Conservation (phyloP, 1,140 invertebrate genomes). For the Zaprionus taronus region DNA sequence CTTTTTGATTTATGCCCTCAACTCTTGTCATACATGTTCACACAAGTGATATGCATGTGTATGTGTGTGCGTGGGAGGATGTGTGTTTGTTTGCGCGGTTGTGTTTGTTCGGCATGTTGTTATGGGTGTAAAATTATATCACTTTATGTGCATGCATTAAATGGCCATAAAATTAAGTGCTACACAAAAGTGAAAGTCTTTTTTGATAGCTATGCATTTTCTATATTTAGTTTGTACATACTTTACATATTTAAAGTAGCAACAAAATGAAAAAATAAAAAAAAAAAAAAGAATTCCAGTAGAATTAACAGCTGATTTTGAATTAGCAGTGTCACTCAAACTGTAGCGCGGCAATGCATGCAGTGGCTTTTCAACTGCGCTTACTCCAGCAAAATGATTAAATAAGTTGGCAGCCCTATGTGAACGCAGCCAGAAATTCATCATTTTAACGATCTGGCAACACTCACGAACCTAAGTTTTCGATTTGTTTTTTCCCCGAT, state of each 20-base stretch:
- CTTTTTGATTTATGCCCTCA: constrained; percentile 48
- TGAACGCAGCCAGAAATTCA: constrained; percentile 9
- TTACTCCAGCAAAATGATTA: neutral
- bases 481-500: constrained; percentile 24
- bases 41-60: neutral
- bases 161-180: constrained; percentile 59
- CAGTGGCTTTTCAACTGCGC: constrained; percentile 43
- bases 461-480: constrained; percentile 5
- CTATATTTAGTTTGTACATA: constrained; percentile 4
- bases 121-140: constrained; percentile 25
- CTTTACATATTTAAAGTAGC: neutral
- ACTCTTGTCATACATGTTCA: constrained; percentile 15
- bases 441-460: constrained; percentile 9
- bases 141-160: constrained; percentile 29
- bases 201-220: constrained; percentile 22
- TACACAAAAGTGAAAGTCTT: constrained; percentile 35
- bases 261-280: neutral
- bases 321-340: constrained; percentile 29
- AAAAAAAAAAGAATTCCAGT: neutral
- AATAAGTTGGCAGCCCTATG: constrained; percentile 25
- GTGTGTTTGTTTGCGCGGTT: neutral
- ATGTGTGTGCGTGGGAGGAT: constrained; percentile 1
- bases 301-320: constrained; percentile 14
- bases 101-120: neutral
- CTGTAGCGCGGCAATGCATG: neutral